Percentiles rank a stretch among this genome's conserved stretches.
phyloP scores from a whole-genome alignment of 2,888 invertebrate genomes.

The Myathropa florea region DNA sequence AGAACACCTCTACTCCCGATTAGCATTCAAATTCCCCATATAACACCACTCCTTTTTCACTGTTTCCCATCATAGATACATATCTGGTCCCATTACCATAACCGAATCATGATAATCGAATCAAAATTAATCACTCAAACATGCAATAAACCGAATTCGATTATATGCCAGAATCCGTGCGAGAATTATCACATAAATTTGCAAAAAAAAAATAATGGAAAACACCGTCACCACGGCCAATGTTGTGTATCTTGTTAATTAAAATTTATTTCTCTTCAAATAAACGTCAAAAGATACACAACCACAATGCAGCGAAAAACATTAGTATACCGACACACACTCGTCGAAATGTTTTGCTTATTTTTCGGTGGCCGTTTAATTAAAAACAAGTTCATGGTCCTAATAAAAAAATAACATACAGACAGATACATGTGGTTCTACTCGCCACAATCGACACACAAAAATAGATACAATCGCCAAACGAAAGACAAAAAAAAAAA shows the following conservation, averaged over 20 bases:
- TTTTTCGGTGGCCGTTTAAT: constrained; percentile 5
- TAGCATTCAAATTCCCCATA: not conserved
- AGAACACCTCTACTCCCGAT: not conserved
- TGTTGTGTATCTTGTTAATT: constrained; percentile 58
- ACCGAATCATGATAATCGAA: constrained; percentile 33
- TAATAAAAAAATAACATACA: constrained; percentile 12
- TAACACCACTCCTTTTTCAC: not conserved
- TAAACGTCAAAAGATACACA: constrained; percentile 41
- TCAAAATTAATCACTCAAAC: constrained; percentile 43
- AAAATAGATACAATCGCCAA: not conserved
- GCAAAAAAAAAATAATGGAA: constrained; percentile 15
- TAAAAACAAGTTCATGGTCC: constrained; percentile 35
- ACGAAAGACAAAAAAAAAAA: not conserved
- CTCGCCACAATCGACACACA: not conserved
- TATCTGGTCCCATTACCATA: constrained; percentile 16
- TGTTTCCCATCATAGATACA: not conserved
- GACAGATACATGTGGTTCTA: not conserved
- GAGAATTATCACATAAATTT: constrained; percentile 50
- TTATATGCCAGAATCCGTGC: constrained; percentile 33
- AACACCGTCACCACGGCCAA: constrained; percentile 5
- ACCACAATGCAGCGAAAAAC: not conserved
- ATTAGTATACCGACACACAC: not conserved
- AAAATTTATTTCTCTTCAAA: constrained; percentile 57
- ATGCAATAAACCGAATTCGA: constrained; percentile 47
- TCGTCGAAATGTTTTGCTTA: not conserved